phyloP scores from a whole-genome alignment of 2,113 vertebrate species.

The Asarcornis scutulata region DNA sequence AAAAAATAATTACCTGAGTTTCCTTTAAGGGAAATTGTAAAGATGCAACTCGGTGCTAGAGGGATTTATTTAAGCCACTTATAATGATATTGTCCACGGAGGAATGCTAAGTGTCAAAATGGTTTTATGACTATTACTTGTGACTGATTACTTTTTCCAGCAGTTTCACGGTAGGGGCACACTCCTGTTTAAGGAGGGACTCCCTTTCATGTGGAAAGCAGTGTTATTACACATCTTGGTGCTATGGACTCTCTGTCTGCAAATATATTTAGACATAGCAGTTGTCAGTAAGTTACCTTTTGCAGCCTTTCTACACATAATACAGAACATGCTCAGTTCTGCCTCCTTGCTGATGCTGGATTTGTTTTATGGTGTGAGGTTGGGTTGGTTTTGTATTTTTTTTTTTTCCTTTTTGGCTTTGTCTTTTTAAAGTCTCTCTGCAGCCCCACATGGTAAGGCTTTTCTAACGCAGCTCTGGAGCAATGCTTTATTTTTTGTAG shows the following conservation, averaged over 20 bases:
- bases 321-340: background rate
- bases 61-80: background rate
- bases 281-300: background rate
- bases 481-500: background rate
- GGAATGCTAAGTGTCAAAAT: background rate
- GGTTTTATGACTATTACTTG: background rate
- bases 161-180: background rate
- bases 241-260: background rate
- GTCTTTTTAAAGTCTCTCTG: background rate
- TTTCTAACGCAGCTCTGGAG: background rate
- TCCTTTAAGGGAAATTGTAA: background rate
- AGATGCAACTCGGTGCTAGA: background rate
- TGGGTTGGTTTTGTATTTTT: background rate
- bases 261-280: background rate
- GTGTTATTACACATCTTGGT: background rate
- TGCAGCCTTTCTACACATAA: background rate
- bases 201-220: background rate
- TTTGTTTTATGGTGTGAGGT: background rate
- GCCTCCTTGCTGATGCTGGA: background rate
- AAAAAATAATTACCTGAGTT: background rate
- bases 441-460: background rate
- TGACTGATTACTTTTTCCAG: slow-evolving; percentile 1
- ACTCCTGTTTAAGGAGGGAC: background rate
- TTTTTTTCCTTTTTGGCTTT: background rate
- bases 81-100: background rate